Conservation (phyloP, 1,140 invertebrate species). For the Zeugodacus cucurbitae region DNA sequence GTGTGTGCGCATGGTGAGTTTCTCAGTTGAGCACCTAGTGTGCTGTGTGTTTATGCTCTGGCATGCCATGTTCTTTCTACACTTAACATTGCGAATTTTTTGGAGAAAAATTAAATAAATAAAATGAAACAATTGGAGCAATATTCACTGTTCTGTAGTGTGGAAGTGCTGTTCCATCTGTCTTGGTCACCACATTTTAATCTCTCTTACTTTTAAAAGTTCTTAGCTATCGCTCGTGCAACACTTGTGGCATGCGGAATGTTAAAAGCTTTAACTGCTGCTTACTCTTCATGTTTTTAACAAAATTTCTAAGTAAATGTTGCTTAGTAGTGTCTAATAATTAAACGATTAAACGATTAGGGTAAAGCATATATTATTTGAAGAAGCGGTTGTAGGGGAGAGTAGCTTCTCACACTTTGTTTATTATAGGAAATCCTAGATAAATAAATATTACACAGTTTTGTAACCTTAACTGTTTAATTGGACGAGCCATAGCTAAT, state of each 20-base stretch:
- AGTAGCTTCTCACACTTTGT: too few species aligned
- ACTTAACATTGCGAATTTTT: background rate
- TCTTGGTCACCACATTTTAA: background rate
- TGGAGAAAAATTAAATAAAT: background rate
- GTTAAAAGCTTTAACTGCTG: background rate
- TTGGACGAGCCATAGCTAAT: too few species aligned
- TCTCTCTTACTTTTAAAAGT: background rate
- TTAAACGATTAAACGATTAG: too few species aligned
- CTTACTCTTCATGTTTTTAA: background rate
- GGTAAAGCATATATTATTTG: too few species aligned
- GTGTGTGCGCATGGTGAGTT: slow-evolving; percentile 30
- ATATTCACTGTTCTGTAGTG: background rate
- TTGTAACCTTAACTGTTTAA: too few species aligned
- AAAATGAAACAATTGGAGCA: background rate
- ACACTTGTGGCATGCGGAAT: background rate
- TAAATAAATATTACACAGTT: too few species aligned
- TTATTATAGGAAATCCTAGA: too few species aligned
- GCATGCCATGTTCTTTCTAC: background rate
- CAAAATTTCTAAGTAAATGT: too few species aligned
- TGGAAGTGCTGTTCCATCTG: background rate
- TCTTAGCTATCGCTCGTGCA: background rate
- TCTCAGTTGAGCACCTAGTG: slow-evolving; percentile 25
- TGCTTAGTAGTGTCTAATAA: too few species aligned
- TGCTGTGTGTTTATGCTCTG: background rate
- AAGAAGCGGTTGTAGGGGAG: too few species aligned